Base-by-base conservation (phyloP, 2,113 vertebrate genomes). In the Aegithalos caudatus region DNA sequence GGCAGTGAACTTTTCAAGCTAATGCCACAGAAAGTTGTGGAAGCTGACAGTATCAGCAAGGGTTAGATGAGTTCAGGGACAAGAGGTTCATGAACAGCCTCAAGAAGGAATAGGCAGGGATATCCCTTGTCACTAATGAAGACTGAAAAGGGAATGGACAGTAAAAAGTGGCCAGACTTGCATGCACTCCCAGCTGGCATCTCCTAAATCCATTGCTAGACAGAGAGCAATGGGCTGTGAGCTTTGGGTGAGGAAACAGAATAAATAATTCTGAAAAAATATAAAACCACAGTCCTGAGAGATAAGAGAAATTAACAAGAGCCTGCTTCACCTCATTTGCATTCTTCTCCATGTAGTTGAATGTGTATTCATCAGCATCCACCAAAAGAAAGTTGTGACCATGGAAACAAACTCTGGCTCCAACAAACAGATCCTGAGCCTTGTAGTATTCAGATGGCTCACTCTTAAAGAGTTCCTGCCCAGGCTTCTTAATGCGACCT, bases 321-420 rank as follows among this genome's bases (percentile, higher is more conserved):
- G 82, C 40, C 54, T 73, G 80, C 66, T 88, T 92, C 90, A 99
- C 99, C 98, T 98, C 98, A 87, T 99, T 96, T 65, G 97, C 87
- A 96, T 99, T 98, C 69, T 96, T 97, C 96, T 99, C 99, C 99
- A 99, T 99, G 95, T 99, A 99, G 69, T 86, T 98, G 72, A 99
- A 97, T 2, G 98, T 98, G 95, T 99, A 99, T 57, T 99, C 98
- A 91, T 99, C 99, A 22, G 99, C 98, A 91, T 98, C 98, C 73
- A 99, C 94, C 83, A 99, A 93, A 83, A 96, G 86, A 95, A 99
- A 99, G 57, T 94, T 57, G 83, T 98, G 96, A 40, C 98, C 98
- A 96, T 98, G 98, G 94, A 99, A 81, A 81, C 96, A 98, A 88
- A 99, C 65, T 65, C 57, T 97, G 35, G 98, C 98, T 95, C 99